A percentile compares a stretch with the other conserved stretches of the same genome.
Evolutionary conservation across 2,888 invertebrate species (phyloP).

Genomic region (Lithodes maja): DNA sequence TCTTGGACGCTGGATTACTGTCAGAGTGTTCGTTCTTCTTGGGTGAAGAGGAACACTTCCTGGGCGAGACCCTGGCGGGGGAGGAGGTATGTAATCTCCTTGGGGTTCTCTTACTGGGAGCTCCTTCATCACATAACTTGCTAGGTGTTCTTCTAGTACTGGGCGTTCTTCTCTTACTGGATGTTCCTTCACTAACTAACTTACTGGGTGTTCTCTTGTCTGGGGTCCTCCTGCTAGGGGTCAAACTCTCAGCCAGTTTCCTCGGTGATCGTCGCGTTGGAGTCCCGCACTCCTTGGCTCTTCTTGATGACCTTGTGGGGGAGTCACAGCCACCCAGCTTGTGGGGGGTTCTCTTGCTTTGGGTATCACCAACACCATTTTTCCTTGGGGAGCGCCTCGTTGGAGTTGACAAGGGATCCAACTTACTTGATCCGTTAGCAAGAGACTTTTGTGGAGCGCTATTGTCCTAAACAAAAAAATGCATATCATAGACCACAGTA

Average conservation of each 20-base stretch:
- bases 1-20: no score
- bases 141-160: not conserved
- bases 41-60: not conserved
- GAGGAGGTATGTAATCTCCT: not conserved
- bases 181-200: not conserved
- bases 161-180: not conserved
- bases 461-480: no score
- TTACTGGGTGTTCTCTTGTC: not conserved
- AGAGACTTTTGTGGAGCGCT: no score
- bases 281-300: not conserved
- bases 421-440: no score
- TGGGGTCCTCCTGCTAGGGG: not conserved
- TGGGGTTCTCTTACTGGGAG: slow-evolving; percentile 21
- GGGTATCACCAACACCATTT: not conserved
- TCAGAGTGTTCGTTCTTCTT: not conserved
- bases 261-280: slow-evolving; percentile 25
- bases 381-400: not conserved
- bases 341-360: not conserved
- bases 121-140: not conserved
- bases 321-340: not conserved
- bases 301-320: not conserved
- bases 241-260: not conserved
- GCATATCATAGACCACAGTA: no score
- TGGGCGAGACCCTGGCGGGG: not conserved
- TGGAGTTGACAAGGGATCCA: not conserved